Conservation (phyloP, 2,888 invertebrate species). For the Chesias legatella region DNA sequence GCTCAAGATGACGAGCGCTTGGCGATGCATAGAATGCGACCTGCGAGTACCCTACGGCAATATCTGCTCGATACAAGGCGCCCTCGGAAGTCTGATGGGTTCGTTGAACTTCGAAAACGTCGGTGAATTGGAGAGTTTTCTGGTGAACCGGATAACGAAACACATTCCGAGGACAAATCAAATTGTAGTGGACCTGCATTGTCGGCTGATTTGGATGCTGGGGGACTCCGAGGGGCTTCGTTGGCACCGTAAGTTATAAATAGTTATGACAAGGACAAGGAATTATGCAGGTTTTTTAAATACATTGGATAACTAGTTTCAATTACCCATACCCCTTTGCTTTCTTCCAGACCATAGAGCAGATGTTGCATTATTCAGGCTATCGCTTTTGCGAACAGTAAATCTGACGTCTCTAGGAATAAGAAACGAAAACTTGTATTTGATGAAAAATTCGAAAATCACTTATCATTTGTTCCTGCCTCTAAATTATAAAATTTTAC, state of each 20-base stretch:
- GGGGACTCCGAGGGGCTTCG: slow-evolving; percentile 77
- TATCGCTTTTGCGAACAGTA: too few relatives aligned
- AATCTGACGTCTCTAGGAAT: too few relatives aligned
- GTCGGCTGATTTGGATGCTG: slow-evolving; percentile 81
- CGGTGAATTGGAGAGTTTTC: slow-evolving; percentile 77
- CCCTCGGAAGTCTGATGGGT: slow-evolving; percentile 78
- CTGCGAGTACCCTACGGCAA: slow-evolving; percentile 70
- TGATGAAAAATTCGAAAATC: too few relatives aligned
- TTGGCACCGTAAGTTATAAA: slow-evolving; percentile 79
- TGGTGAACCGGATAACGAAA: slow-evolving; percentile 72
- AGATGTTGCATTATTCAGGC: too few relatives aligned
- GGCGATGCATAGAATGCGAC: slow-evolving; percentile 82
- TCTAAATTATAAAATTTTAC: too few relatives aligned
- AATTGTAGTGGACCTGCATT: slow-evolving; percentile 82
- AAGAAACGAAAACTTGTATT: too few relatives aligned
- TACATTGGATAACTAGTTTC: too few relatives aligned
- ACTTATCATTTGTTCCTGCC: too few relatives aligned
- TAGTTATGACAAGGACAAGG: too few relatives aligned
- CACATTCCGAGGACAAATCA: slow-evolving; percentile 82
- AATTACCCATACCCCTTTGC: too few relatives aligned
- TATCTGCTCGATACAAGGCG: slow-evolving; percentile 70
- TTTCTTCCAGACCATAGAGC: too few relatives aligned
- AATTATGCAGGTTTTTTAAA: too few relatives aligned
- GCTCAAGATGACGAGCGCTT: slow-evolving; percentile 69
- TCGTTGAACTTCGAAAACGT: slow-evolving; percentile 72